A percentile compares a stretch with the other conserved stretches of the same genome.
Evolutionary conservation across 2,113 vertebrate species (phyloP).

Genomic region (Acanthisitta chloris): DNA sequence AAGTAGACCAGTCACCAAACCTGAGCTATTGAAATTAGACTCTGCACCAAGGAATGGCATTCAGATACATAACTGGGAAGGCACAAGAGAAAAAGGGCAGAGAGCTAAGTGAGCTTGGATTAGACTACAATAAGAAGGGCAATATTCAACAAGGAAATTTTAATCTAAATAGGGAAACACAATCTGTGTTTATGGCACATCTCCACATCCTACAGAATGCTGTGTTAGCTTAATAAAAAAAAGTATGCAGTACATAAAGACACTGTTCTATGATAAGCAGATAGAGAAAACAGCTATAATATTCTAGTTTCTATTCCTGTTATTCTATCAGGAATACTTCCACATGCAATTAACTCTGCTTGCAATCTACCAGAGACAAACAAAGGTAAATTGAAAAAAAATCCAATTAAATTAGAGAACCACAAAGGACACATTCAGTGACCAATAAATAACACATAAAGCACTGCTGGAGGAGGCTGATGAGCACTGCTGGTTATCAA

Average conservation of each 20-base stretch:
- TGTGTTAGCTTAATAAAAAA: neutral
- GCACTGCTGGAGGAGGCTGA: neutral
- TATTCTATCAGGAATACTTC: conserved; percentile 8
- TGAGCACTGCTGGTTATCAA: neutral
- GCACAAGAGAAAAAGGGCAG: neutral
- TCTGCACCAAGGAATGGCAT: neutral
- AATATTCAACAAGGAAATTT: neutral
- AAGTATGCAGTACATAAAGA: neutral
- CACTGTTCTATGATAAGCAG: neutral
- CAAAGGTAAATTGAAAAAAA: conserved; percentile 44
- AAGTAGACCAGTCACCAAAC: neutral
- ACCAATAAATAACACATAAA: conserved; percentile 36
- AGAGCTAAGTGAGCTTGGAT: neutral
- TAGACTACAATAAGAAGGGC: neutral
- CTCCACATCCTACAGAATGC: neutral
- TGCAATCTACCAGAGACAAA: conserved; percentile 10
- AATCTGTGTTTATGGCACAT: neutral
- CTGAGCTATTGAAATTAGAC: neutral
- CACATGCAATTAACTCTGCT: conserved; percentile 11
- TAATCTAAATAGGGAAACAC: neutral
- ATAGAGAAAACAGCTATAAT: neutral
- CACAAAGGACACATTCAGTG: conserved; percentile 14
- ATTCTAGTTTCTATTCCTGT: neutral
- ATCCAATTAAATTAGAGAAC: conserved; percentile 29
- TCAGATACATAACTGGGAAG: neutral